phyloP scores from a whole-genome alignment of 2,888 invertebrate genomes.

The Hirtodrosophila alboralis region DNA sequence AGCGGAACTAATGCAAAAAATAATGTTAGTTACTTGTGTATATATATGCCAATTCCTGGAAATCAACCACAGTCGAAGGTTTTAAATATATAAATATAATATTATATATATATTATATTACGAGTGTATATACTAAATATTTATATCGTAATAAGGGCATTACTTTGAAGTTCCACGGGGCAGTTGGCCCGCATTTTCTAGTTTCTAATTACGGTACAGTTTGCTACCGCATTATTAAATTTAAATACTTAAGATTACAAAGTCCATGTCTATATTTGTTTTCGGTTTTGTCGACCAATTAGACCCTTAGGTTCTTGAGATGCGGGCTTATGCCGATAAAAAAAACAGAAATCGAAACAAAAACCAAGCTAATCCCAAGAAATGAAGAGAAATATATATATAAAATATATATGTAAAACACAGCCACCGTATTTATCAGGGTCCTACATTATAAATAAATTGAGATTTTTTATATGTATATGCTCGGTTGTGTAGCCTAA shows the following conservation, averaged over 20 bases:
- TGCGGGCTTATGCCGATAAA: conserved; percentile 40
- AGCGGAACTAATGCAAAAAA: neutral
- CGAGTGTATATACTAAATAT: no score
- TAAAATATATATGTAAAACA: neutral
- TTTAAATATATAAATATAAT: neutral
- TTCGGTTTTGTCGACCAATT: neutral
- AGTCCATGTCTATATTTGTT: conserved; percentile 31
- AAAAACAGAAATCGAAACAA: neutral
- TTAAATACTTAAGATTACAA: conserved; percentile 10
- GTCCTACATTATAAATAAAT: neutral
- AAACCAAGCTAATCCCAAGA: neutral
- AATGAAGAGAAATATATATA: neutral
- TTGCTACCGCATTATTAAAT: conserved; percentile 13
- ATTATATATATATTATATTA: no score
- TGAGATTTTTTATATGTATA: conserved; percentile 9
- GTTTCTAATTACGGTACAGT: conserved; percentile 19
- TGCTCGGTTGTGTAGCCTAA: neutral
- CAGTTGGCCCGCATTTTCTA: conserved; percentile 28
- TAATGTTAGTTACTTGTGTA: conserved; percentile 9
- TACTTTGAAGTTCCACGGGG: no score
- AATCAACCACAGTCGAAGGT: neutral
- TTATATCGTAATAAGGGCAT: conserved; percentile 23
- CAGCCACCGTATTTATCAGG: conserved; percentile 3
- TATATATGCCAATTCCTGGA: conserved; percentile 10
- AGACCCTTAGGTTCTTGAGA: neutral